Evolutionary conservation across 2,797 vertebrate species (phyloP), one percentile per base, ranked within the genome.

Genomic region (Helarctos malayanus): DNA sequence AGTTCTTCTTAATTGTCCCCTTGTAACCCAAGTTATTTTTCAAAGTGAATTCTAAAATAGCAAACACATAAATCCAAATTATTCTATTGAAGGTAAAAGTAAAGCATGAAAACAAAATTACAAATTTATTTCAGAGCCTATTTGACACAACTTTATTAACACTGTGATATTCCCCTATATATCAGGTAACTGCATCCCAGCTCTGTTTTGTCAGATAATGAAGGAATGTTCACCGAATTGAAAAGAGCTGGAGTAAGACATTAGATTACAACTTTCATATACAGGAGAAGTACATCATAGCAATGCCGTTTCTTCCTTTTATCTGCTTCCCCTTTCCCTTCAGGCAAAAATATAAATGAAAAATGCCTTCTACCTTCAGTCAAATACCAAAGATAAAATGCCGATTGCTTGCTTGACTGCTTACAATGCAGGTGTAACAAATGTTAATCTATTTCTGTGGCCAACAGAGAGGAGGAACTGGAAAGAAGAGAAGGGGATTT

Each of bases 261-360:
- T 89, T 91, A 92, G 95, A 98, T 98, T 98, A 97, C 94, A 96
- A 95, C 95, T 96, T 96, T 97, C 89, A 91, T 94, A 95, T 86
- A 93, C 96, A 89, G 95, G 81, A 94, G 92, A 94, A 98, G 95
- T 71, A 97, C 96, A 95, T 97, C 97, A 96, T 4, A 97, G 98
- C 92, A 73, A 61, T 57, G 82, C 92, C 92, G 96, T 95, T 97
- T 97, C 94, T 97, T 97, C 96, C 94, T 92, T 97, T 98, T 96
- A 98, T 98, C 97, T 97, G 88, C 94, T 97, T 97, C 95, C 68
- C 45, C 79, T 95, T 97, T 98, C 75, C 97, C 97, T 98, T 96
- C 96, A 93, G 96, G 98, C 97, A 97, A 97, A 98, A 98, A 92
- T 89, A 97, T 96, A 98, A 98, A 98, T 97, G 97, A 98, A 98